A percentile compares a stretch with the other conserved stretches of the same genome.
Conservation (phyloP, 1,140 invertebrate genomes). For the Teleogryllus occipitalis region DNA sequence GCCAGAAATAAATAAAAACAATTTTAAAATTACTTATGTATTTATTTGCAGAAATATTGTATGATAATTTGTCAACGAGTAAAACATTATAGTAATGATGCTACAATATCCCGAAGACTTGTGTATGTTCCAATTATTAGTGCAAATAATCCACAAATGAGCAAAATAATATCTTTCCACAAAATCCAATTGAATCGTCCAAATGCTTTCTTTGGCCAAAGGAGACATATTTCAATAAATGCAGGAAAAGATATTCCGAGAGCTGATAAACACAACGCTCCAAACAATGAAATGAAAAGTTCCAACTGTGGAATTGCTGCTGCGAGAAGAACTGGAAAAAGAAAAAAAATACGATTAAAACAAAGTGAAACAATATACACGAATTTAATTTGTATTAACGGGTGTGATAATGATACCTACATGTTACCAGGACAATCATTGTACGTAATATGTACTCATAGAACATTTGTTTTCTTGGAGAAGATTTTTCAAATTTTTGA, state of each 20-base stretch:
- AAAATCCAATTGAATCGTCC: slow-evolving; percentile 39
- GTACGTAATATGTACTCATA: slow-evolving; percentile 59
- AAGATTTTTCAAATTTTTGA: slow-evolving; percentile 40
- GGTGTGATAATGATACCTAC: slow-evolving; percentile 46
- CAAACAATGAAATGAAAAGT: slow-evolving; percentile 76
- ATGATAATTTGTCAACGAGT: no score
- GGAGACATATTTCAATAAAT: slow-evolving; percentile 62
- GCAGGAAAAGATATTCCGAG: slow-evolving; percentile 77
- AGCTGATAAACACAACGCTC: slow-evolving; percentile 68
- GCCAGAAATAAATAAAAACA: no score
- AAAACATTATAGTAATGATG: slow-evolving; percentile 28
- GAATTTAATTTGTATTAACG: neutral
- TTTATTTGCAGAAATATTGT: no score
- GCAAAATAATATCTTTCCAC: slow-evolving; percentile 59
- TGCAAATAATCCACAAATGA: slow-evolving; percentile 56
- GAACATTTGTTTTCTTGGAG: slow-evolving; percentile 35
- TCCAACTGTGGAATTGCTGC: slow-evolving; percentile 66
- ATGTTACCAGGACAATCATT: slow-evolving; percentile 57
- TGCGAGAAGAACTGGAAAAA: slow-evolving; percentile 58
- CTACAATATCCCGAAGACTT: slow-evolving; percentile 52
- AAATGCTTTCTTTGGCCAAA: slow-evolving; percentile 41
- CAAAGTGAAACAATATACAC: neutral
- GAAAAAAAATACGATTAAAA: slow-evolving; percentile 22
- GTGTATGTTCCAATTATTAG: slow-evolving; percentile 62
- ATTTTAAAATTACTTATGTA: no score